phyloP scores from a whole-genome alignment of 2,797 vertebrate species.

The Enteromius mattozi region DNA sequence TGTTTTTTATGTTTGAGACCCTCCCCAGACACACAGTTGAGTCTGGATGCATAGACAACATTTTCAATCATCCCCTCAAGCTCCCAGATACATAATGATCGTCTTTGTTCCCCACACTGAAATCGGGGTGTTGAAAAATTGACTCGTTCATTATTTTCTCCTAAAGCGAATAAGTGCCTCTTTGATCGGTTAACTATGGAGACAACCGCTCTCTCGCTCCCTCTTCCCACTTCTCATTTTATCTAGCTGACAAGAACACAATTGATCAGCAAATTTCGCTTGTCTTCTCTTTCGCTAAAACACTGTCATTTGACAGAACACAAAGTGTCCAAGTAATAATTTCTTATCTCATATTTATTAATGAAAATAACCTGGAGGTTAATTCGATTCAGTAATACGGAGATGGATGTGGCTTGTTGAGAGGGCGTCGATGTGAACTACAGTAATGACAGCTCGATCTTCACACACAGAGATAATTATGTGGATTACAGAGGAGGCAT shows the following conservation, averaged over 20 bases:
- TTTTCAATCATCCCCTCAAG: conserved; percentile 49
- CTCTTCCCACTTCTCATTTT: conserved; percentile 10
- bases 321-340: conserved; percentile 57
- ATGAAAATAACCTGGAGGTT: conserved; percentile 66
- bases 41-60: conserved; percentile 51
- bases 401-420: conserved; percentile 46
- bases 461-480: conserved; percentile 73
- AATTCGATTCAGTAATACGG: conserved; percentile 61
- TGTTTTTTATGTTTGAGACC: conserved; percentile 27
- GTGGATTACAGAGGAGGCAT: conserved; percentile 67
- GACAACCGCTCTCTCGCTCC: conserved; percentile 44
- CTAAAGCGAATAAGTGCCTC: conserved; percentile 55
- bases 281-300: conserved; percentile 48
- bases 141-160: conserved; percentile 58
- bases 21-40: conserved; percentile 34
- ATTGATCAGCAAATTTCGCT: conserved; percentile 60
- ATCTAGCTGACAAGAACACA: conserved; percentile 55
- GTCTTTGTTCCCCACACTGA: conserved; percentile 52
- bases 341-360: conserved; percentile 68
- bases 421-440: conserved; percentile 42
- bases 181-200: conserved; percentile 58
- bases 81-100: conserved; percentile 50
- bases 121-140: conserved; percentile 49
- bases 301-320: conserved; percentile 47
- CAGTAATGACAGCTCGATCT: conserved; percentile 52